Conservation (phyloP, 2,888 invertebrate species). For the Epirrita christyi region DNA sequence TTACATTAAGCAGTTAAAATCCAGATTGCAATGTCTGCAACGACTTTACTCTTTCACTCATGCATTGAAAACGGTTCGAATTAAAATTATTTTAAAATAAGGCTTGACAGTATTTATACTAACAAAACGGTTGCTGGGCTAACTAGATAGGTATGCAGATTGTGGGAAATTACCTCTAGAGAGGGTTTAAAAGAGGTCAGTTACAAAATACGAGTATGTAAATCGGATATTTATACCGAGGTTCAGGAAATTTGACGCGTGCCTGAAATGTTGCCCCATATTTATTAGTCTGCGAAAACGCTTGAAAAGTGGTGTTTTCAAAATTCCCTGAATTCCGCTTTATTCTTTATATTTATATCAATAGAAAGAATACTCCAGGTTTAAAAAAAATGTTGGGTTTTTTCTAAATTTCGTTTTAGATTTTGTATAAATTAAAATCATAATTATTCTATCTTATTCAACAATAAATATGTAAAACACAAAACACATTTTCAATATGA, state of each 20-base stretch:
- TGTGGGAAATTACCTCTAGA: conserved; percentile 42
- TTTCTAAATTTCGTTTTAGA: no score
- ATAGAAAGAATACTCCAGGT: no score
- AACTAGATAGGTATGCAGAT: conserved; percentile 52
- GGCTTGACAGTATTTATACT: conserved; percentile 43
- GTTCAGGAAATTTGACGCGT: conserved; percentile 33
- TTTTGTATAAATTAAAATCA: no score
- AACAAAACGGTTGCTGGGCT: conserved; percentile 47
- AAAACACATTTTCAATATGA: no score
- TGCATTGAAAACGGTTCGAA: conserved; percentile 48
- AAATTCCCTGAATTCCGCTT: no score
- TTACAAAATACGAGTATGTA: conserved; percentile 48
- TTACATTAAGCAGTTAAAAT: conserved; percentile 31
- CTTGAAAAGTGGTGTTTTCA: no score
- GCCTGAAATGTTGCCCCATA: conserved; percentile 13
- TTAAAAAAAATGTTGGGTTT: no score
- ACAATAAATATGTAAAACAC: no score
- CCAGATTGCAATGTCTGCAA: conserved; percentile 44
- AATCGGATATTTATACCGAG: conserved; percentile 47
- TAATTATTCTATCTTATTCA: no score
- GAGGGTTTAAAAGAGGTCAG: conserved; percentile 42
- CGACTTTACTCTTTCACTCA: conserved; percentile 41
- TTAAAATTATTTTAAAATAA: conserved; percentile 50
- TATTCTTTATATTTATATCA: no score
- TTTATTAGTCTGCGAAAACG: no score